Conservation (phyloP, 2,113 vertebrate genomes). For the Neopipo cinnamomea region DNA sequence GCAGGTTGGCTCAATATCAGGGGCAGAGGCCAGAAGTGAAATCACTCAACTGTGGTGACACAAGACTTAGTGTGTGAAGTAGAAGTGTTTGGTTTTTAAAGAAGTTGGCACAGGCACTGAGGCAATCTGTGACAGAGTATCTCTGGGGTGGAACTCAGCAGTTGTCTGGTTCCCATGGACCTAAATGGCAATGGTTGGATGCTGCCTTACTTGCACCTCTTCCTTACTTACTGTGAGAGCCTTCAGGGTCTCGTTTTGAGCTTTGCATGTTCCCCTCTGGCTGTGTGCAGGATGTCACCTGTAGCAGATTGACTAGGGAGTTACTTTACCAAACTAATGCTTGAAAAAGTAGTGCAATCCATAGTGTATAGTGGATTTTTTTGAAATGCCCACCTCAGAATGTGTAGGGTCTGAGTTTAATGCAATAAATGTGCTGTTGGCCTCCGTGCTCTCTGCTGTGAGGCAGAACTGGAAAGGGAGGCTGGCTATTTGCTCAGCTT, state of each 20-base stretch:
- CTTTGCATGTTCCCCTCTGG: not conserved
- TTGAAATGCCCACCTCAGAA: not conserved
- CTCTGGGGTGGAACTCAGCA: not conserved
- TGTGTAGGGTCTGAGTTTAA: not conserved
- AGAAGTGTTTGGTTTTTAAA: not conserved
- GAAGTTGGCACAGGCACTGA: not conserved
- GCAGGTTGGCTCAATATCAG: not conserved
- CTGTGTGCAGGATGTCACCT: not conserved
- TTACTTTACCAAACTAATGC: not conserved
- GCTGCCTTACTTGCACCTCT: not conserved
- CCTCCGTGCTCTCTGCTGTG: not conserved
- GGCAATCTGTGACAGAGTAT: not conserved
- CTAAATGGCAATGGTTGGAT: not conserved
- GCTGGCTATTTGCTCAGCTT: not conserved
- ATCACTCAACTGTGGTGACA: not conserved
- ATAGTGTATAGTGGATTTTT: rapidly evolving
- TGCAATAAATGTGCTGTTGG: not conserved
- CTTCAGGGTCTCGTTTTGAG: not conserved
- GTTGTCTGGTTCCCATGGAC: not conserved
- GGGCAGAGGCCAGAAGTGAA: not conserved
- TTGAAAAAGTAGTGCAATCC: not conserved
- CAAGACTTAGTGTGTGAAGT: not conserved
- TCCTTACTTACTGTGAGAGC: not conserved
- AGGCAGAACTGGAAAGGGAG: not conserved
- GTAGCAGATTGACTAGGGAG: no score